Evolutionary conservation across 2,113 vertebrate genomes (phyloP).

Genomic region (Felis catus): DNA sequence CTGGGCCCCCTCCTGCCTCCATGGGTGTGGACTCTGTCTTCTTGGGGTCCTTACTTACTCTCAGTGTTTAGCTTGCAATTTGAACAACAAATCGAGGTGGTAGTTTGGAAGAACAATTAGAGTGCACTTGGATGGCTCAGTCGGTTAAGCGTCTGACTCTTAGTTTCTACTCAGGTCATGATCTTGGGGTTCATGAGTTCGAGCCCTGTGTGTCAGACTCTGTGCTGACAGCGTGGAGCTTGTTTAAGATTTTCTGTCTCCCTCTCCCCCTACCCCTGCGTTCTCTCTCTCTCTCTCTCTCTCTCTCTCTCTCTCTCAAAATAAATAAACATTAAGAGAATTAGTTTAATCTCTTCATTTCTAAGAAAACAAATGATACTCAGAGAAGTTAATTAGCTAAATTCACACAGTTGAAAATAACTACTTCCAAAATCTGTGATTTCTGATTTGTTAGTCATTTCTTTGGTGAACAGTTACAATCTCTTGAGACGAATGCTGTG

Average conservation of each 20-base stretch:
- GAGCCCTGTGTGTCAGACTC: too few relatives aligned
- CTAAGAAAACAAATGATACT: background rate
- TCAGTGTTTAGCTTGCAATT: slow-evolving; percentile 34
- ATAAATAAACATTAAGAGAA: background rate
- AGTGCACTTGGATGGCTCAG: too few relatives aligned
- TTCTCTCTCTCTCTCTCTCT: too few relatives aligned
- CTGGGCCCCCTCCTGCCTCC: rapidly evolving
- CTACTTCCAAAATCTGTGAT: background rate
- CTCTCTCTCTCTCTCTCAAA: too few relatives aligned
- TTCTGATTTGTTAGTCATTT: background rate
- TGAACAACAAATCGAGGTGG: slow-evolving; percentile 76
- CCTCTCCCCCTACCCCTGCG: too few relatives aligned
- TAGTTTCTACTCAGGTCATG: too few relatives aligned
- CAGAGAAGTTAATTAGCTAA: background rate
- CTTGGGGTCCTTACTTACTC: background rate
- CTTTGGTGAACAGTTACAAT: background rate
- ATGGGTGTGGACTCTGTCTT: background rate
- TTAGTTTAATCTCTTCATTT: background rate
- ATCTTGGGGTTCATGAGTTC: too few relatives aligned
- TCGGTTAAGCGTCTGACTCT: too few relatives aligned
- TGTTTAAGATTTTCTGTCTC: too few relatives aligned
- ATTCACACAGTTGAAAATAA: background rate
- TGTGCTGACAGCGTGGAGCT: too few relatives aligned
- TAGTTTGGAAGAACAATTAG: background rate
- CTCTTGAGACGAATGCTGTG: background rate